Percentiles rank a stretch among this genome's conserved stretches.
Conservation (phyloP, 2,797 vertebrate species). For the Crypturellus tataupa region DNA sequence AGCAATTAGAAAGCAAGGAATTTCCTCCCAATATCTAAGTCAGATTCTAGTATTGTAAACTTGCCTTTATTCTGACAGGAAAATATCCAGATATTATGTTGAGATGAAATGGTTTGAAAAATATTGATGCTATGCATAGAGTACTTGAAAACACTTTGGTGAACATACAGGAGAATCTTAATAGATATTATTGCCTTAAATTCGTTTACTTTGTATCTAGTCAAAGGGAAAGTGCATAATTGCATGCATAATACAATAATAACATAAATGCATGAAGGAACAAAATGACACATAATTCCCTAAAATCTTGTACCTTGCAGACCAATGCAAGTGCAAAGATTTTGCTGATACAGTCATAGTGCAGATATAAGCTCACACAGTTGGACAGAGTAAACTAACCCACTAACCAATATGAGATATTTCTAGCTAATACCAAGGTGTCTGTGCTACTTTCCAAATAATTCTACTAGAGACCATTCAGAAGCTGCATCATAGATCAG, state of each 20-base stretch:
- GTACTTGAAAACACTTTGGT: conserved; percentile 64
- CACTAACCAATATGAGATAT: background rate
- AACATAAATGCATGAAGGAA: conserved; percentile 70
- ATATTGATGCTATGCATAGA: conserved; percentile 63
- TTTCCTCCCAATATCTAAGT: background rate
- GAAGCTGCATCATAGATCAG: background rate
- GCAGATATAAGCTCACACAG: background rate
- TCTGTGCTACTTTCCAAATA: background rate
- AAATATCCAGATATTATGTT: background rate
- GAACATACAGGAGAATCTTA: conserved; percentile 74
- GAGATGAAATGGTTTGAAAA: conserved; percentile 75
- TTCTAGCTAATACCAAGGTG: background rate
- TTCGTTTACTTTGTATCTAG: conserved; percentile 74
- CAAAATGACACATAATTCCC: conserved; percentile 61
- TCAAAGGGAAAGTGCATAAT: conserved; percentile 70
- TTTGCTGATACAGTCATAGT: background rate
- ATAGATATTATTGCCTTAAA: conserved; percentile 78
- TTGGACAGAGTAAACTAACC: background rate
- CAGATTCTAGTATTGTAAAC: background rate
- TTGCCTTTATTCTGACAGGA: conserved; percentile 43
- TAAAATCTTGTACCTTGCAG: conserved; percentile 51
- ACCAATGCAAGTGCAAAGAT: background rate
- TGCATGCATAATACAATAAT: conserved; percentile 72
- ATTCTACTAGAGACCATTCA: background rate
- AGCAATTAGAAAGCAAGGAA: background rate